Percentiles rank a stretch among this genome's conserved stretches.
Evolutionary conservation across 2,113 vertebrate species (phyloP).

Genomic region (Cromileptes altivelis): DNA sequence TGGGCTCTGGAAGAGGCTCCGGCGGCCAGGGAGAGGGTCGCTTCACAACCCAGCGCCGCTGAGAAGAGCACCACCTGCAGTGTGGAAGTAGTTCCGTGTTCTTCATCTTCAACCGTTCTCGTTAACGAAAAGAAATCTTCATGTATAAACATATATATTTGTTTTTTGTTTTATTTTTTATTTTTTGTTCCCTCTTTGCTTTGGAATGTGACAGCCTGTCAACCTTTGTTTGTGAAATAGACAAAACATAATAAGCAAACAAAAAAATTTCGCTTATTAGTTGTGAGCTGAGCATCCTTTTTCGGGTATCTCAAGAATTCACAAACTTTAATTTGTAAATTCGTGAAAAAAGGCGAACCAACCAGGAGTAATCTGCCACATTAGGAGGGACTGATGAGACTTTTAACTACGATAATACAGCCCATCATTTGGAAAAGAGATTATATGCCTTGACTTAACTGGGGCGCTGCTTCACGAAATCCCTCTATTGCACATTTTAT

Average conservation of each 20-base stretch:
- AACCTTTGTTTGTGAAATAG: conserved; percentile 93
- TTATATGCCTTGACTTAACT: conserved; percentile 81
- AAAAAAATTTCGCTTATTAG: conserved; percentile 85
- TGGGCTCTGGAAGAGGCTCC: conserved; percentile 88
- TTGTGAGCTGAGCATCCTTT: conserved; percentile 92
- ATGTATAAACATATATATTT: conserved; percentile 86
- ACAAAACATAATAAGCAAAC: conserved; percentile 79
- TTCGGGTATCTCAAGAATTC: conserved; percentile 90
- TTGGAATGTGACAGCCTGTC: conserved; percentile 98
- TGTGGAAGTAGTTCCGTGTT: conserved; percentile 90
- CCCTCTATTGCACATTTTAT: conserved; percentile 92
- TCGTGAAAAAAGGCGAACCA: conserved; percentile 77
- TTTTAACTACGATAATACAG: conserved; percentile 79
- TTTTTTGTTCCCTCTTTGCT: conserved; percentile 84
- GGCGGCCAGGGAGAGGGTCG: conserved; percentile 91
- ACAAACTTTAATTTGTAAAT: conserved; percentile 92
- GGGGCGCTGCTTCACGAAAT: conserved; percentile 81
- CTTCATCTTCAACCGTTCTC: conserved; percentile 94
- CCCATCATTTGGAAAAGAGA: conserved; percentile 83
- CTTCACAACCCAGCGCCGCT: conserved; percentile 93
- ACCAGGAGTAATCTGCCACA: conserved; percentile 81
- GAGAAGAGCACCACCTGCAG: conserved; percentile 80
- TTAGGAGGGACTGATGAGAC: conserved; percentile 83
- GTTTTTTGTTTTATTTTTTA: conserved; percentile 83
- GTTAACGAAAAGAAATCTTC: conserved; percentile 86